A percentile compares a stretch with the other conserved stretches of the same genome.
Conservation (phyloP, 1,140 invertebrate genomes). For the Heliconius congener region DNA sequence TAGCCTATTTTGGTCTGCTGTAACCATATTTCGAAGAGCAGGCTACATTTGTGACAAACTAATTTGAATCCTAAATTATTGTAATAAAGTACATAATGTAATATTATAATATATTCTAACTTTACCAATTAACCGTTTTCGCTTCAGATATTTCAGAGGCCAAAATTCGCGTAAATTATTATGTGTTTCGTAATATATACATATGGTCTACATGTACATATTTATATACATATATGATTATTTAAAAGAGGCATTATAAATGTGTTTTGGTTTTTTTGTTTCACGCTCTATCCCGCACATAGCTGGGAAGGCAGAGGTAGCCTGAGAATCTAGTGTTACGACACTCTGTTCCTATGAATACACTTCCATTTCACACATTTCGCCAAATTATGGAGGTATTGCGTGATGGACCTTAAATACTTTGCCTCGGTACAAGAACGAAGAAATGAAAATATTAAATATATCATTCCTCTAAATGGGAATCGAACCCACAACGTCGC, state of each 20-base stretch:
- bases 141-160: background rate
- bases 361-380: too few relatives aligned
- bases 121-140: slow-evolving; percentile 11
- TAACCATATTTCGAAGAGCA: background rate
- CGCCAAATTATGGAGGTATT: too few relatives aligned
- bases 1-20: background rate
- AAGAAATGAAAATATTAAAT: too few relatives aligned
- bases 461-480: too few relatives aligned
- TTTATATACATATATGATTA: background rate
- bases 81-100: background rate
- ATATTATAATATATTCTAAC: background rate
- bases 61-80: background rate
- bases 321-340: too few relatives aligned
- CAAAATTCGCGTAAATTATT: slow-evolving; percentile 3
- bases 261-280: background rate
- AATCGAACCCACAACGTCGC: too few relatives aligned
- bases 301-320: too few relatives aligned
- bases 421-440: too few relatives aligned
- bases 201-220: background rate
- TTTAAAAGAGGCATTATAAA: background rate
- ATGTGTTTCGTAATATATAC: background rate
- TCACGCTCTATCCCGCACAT: too few relatives aligned
- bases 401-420: too few relatives aligned
- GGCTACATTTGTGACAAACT: background rate
- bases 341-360: too few relatives aligned